Evolutionary conservation across 53 echinoderm and acorn worm species (phyloP).

Genomic region (Apostichopus leukothele): DNA sequence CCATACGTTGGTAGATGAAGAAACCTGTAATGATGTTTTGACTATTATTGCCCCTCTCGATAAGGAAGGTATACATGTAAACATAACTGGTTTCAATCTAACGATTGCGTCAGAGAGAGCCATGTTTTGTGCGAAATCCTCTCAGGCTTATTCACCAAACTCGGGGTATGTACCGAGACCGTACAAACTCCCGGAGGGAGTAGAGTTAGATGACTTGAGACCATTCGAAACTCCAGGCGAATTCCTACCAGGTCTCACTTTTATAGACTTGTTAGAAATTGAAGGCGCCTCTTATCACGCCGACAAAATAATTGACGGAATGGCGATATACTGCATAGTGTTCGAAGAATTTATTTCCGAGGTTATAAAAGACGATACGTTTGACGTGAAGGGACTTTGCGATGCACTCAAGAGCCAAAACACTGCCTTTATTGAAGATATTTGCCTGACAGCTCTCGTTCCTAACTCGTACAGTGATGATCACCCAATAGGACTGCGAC

Average conservation of each 20-base stretch:
- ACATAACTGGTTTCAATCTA: not conserved
- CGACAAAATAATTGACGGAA: conserved; percentile 21
- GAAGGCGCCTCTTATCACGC: conserved; percentile 16
- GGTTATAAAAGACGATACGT: not conserved
- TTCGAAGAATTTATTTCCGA: not conserved
- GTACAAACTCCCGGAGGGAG: not conserved
- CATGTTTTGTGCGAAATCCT: not conserved
- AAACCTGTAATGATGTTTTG: conserved; percentile 15
- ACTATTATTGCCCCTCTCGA: conserved; percentile 1
- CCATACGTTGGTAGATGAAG: not conserved
- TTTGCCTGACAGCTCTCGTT: not conserved
- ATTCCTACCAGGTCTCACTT: conserved; percentile 26
- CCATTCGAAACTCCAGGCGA: conserved; percentile 23
- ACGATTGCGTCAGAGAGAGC: not conserved
- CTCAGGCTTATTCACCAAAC: not conserved
- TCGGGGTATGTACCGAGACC: not conserved
- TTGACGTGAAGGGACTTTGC: conserved; percentile 17
- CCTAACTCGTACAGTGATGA: not conserved
- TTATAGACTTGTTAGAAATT: not conserved
- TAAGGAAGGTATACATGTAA: not conserved
- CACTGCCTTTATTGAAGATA: not conserved
- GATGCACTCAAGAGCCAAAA: not conserved
- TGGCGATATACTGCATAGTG: conserved; percentile 22
- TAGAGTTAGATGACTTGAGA: not conserved
- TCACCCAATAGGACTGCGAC: conserved; percentile 14